These are phyloP conservation scores for Nicator chloris DNA, from an alignment of 2,113 vertebrate species.

Conservation along the genomic window DNA sequence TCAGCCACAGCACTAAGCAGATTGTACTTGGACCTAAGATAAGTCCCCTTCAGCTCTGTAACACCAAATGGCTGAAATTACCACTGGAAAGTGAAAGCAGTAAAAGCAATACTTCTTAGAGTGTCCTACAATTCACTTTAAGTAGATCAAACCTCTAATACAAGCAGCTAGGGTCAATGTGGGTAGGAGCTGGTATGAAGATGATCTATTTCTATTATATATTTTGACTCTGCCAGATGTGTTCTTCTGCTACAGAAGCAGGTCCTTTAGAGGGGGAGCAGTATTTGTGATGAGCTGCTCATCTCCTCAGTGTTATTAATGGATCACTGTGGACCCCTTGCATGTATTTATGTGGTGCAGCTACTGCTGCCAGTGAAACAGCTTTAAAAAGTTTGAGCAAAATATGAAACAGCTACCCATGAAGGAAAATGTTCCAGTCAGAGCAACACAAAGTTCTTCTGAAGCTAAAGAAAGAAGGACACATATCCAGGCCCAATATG, in stretches of 20 bases:
- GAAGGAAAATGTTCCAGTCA: background rate
- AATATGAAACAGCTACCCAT: background rate
- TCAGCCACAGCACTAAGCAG: background rate
- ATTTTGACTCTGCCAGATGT: background rate
- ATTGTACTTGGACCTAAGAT: background rate
- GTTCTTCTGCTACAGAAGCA: background rate
- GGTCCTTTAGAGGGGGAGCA: background rate
- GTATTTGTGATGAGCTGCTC: background rate
- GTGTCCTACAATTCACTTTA: background rate
- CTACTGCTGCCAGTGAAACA: background rate
- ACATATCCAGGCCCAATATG: background rate
- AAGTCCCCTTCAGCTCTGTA: background rate
- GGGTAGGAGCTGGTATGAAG: background rate
- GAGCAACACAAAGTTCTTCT: background rate
- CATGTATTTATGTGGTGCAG: background rate
- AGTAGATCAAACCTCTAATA: background rate
- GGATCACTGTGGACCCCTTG: background rate
- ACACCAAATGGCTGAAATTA: background rate
- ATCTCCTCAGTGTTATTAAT: background rate
- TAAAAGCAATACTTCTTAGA: background rate
- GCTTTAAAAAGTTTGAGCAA: background rate
- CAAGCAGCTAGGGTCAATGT: background rate
- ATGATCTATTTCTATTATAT: background rate
- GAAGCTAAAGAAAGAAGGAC: background rate
- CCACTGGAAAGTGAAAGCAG: background rate